These are phyloP conservation scores for Callipepla squamata DNA, from an alignment of 2,113 vertebrate species.

Conservation along the genomic window DNA sequence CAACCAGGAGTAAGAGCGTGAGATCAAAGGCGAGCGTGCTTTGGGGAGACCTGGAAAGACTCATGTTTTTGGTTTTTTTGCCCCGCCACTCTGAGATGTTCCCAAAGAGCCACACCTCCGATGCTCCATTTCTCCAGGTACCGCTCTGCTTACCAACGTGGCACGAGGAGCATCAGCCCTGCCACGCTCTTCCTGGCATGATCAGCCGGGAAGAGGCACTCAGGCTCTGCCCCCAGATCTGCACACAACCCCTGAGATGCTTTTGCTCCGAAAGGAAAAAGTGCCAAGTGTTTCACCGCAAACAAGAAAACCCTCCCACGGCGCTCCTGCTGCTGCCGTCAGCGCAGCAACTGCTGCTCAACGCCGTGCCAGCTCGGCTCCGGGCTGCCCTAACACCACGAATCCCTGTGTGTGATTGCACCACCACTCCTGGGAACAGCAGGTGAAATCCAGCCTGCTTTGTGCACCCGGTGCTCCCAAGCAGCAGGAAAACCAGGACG, in stretches of 20 bases:
- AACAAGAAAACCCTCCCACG: constrained; percentile 76
- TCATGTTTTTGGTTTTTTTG: not conserved
- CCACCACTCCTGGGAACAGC: rapidly evolving
- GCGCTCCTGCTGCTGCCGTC: constrained; percentile 62
- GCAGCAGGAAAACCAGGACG: no score
- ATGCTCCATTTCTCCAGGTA: not conserved
- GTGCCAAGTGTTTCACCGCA: constrained; percentile 66
- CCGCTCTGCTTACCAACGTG: not conserved
- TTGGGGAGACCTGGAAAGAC: not conserved
- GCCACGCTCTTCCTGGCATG: no score
- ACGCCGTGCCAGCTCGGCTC: not conserved
- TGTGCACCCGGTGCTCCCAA: not conserved
- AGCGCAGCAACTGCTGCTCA: constrained; percentile 21
- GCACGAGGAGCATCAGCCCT: no score
- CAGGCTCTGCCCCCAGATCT: not conserved
- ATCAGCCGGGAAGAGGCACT: not conserved
- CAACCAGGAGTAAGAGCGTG: not conserved
- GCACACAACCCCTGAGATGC: not conserved
- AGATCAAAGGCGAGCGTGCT: not conserved
- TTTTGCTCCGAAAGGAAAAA: constrained; percentile 58
- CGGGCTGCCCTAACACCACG: not conserved
- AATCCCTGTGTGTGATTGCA: not conserved
- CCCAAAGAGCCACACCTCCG: no score
- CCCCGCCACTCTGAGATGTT: not conserved
- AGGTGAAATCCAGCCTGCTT: not conserved